Evolutionary conservation across 1,140 invertebrate genomes (phyloP), one percentile per base, ranked within the genome.

Genomic region (Melipona quadrifasciata): DNA sequence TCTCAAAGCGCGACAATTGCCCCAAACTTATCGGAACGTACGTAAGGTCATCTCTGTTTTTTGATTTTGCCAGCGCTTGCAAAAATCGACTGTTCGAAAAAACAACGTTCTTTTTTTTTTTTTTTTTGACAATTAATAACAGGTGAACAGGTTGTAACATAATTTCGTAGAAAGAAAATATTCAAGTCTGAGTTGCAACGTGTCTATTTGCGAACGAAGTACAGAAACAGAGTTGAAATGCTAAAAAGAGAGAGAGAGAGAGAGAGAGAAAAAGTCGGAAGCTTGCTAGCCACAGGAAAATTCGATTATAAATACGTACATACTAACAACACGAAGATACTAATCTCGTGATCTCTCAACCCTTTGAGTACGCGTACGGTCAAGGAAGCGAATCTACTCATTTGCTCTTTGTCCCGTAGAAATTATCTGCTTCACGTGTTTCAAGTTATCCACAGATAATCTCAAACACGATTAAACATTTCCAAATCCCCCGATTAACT

Each of bases 21-120:
- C 19, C 47, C 19, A 67, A 79, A 79, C 64, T 53, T 68, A 68
- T 67, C 47, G 0, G 64, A 39, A 78, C n/a, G n/a, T 21, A 47
- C 24, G 12, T 78, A 51, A 55, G 64, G 39, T 79, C 77, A 79
- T 67, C 47, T 53, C 31, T 55, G 68, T 79, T 68, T 79, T 31
- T 68, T n/a, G n/a, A 68, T 79, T 51, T 8, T 24, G 11, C 73
- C 27, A 58, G 16, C n/a, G 24, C n/a, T 27, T 39, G 19, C 12
- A 27, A 58, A 76, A 17, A 34, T 31, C 0, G 16, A 57, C 14
- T n/a, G 12, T 27, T 4, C 10, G 0, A 39, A 58, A 11, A 8
- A 4, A 14, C 57, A 24, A 27, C 14, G 17, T 27, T n/a, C n/a
- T n/a, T n/a, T n/a, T n/a, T n/a, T 47, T 47, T 47, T 47, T 8